phyloP scores from a whole-genome alignment of 1,140 invertebrate species.

The Neoseiulus cucumeris region DNA sequence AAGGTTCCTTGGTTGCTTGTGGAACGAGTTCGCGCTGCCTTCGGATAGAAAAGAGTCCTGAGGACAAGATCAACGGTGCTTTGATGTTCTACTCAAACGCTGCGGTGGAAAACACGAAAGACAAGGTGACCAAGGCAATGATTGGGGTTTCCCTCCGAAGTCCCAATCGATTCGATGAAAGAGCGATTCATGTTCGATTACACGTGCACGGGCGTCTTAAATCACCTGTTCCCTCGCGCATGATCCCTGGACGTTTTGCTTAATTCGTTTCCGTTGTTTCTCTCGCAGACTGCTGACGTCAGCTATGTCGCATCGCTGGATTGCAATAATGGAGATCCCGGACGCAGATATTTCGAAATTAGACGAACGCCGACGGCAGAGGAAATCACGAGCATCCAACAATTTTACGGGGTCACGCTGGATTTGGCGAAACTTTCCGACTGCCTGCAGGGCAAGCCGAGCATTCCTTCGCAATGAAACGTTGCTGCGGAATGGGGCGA shows the following conservation, averaged over 20 bases:
- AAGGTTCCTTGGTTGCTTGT: background rate
- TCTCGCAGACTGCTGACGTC: background rate
- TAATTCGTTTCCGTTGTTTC: too few relatives aligned
- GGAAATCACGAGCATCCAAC: background rate
- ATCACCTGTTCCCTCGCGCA: too few relatives aligned
- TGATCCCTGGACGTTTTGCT: too few relatives aligned
- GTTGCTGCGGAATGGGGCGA: too few relatives aligned
- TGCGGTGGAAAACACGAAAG: background rate
- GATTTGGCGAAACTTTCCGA: background rate
- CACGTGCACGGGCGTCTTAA: too few relatives aligned
- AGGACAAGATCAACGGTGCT: background rate
- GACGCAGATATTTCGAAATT: background rate
- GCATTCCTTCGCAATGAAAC: too few relatives aligned
- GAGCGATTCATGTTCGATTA: too few relatives aligned
- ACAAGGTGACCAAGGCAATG: too few relatives aligned
- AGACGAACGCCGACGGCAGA: background rate
- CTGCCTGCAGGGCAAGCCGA: background rate
- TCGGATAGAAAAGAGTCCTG: background rate
- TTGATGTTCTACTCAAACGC: background rate
- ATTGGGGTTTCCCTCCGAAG: too few relatives aligned
- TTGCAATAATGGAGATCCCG: background rate
- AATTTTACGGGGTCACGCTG: background rate
- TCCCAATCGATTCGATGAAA: too few relatives aligned
- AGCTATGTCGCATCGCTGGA: constrained; percentile 5
- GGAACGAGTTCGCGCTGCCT: background rate